A percentile compares a stretch with the other conserved stretches of the same genome.
Conservation (phyloP, 2,113 vertebrate species). For the Chamaetylas fuelleborni region DNA sequence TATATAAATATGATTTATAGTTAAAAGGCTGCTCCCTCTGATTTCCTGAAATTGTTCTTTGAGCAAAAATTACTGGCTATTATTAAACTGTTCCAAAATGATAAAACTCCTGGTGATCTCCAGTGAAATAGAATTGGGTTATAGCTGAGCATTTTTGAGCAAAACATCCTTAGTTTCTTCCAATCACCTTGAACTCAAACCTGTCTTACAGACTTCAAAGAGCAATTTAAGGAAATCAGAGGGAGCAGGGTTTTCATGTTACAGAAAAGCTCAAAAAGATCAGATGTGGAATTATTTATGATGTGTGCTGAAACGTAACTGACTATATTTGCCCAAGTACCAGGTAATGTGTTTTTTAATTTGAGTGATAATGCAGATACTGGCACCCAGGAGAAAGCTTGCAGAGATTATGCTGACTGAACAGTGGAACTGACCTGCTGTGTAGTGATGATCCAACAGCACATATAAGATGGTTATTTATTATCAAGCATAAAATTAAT, state of each 20-base stretch:
- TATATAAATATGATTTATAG: neutral
- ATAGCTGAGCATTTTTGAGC: neutral
- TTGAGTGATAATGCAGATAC: accelerated
- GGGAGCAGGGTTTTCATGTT: neutral
- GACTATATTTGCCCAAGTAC: neutral
- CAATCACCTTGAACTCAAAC: neutral
- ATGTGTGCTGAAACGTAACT: neutral
- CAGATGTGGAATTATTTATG: neutral
- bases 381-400: neutral
- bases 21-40: neutral
- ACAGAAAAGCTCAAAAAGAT: neutral
- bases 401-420: neutral
- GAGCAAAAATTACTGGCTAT: neutral
- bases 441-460: neutral
- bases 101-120: neutral
- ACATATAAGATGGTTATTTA: neutral
- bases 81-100: neutral
- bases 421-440: neutral
- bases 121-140: neutral
- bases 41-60: neutral
- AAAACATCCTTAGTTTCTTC: neutral
- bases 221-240: neutral
- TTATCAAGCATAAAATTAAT: neutral
- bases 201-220: neutral
- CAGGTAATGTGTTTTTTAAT: neutral